Conservation (phyloP, 2,888 invertebrate species). For the Acronicta aceris region DNA sequence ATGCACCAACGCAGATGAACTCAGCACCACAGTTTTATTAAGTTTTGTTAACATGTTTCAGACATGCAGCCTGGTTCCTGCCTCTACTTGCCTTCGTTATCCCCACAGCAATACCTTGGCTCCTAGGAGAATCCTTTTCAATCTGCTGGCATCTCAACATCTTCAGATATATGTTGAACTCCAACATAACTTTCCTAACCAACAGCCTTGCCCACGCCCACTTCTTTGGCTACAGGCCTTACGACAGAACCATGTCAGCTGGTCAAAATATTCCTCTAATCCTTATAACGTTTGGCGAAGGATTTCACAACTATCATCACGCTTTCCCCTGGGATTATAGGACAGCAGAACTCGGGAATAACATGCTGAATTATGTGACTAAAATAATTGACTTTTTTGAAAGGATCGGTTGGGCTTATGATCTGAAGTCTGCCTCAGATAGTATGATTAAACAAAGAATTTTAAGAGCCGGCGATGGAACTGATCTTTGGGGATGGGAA, state of each 20-base stretch:
- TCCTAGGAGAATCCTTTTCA: conserved; percentile 34
- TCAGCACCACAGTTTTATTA: too few species aligned
- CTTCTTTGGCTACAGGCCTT: conserved; percentile 78
- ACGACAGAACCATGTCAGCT: conserved; percentile 72
- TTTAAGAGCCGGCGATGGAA: conserved; percentile 50
- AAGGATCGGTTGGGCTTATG: conserved; percentile 58
- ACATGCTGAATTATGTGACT: conserved; percentile 46
- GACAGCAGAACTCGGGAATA: conserved; percentile 62
- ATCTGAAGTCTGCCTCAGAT: conserved; percentile 42
- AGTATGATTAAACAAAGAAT: conserved; percentile 22
- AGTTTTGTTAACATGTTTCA: conserved; percentile 24
- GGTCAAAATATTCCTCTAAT: conserved; percentile 56
- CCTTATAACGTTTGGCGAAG: conserved; percentile 60
- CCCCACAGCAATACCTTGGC: conserved; percentile 35
- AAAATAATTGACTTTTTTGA: conserved; percentile 58
- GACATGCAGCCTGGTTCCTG: conserved; percentile 31
- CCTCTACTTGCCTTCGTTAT: conserved; percentile 25
- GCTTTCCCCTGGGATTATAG: conserved; percentile 68
- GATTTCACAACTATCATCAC: conserved; percentile 72
- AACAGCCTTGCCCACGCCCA: conserved; percentile 92
- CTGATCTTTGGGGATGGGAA: conserved; percentile 8
- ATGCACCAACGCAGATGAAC: too few species aligned
- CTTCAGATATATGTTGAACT: conserved; percentile 20
- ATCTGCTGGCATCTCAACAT: conserved; percentile 43
- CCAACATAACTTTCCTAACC: conserved; percentile 83